phyloP scores from a whole-genome alignment of 1,140 invertebrate genomes.

The Cephus cinctus region DNA sequence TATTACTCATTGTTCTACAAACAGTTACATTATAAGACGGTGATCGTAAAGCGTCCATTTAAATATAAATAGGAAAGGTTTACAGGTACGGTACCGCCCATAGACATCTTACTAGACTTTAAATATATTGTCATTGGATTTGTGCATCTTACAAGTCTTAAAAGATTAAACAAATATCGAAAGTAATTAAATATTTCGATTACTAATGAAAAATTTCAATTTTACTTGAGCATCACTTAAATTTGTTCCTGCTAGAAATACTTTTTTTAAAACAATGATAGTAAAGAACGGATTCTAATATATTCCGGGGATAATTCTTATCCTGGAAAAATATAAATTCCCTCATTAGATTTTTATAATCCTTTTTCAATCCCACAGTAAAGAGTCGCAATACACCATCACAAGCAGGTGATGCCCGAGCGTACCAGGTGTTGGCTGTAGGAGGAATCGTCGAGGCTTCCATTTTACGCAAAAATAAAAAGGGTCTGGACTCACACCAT shows the following conservation, averaged over 20 bases:
- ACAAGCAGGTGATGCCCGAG: slow-evolving; percentile 8
- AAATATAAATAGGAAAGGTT: no score
- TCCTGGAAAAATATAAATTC: background rate
- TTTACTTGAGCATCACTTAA: no score
- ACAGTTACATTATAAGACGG: no score
- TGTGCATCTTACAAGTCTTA: no score
- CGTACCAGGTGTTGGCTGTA: slow-evolving; percentile 22
- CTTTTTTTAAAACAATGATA: background rate
- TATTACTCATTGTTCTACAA: no score
- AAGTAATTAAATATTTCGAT: no score
- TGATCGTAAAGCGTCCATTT: no score
- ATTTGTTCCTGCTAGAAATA: no score
- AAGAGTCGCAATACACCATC: background rate
- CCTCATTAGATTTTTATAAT: background rate
- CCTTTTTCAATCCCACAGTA: slow-evolving; percentile 1
- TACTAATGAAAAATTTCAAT: background rate
- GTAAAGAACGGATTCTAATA: background rate
- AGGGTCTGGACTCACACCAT: slow-evolving; percentile 7
- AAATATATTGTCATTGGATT: no score
- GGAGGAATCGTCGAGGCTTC: slow-evolving; percentile 16
- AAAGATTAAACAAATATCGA: no score
- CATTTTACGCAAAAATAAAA: slow-evolving; percentile 20
- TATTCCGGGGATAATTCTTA: background rate
- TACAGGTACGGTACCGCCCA: no score
- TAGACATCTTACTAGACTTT: no score